Percentiles rank a stretch among this genome's conserved stretches.
phyloP scores from a whole-genome alignment of 2,797 vertebrate species.

The Chelon labrosus region DNA sequence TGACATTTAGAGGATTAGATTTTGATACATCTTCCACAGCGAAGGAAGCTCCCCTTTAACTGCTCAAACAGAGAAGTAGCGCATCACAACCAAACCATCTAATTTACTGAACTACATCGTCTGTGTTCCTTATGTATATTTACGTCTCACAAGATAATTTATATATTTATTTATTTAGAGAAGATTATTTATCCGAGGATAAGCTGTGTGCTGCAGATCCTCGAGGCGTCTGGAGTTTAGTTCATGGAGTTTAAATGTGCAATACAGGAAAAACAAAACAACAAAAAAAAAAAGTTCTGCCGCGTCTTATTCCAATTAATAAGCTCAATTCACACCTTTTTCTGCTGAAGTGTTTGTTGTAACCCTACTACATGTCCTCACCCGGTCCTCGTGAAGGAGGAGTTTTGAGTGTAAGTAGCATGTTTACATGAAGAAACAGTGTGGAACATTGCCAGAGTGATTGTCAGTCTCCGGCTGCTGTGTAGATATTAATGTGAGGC shows the following conservation, averaged over 20 bases:
- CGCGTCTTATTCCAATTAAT: no score
- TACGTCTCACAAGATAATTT: conserved; percentile 51
- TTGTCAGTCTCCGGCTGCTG: conserved; percentile 47
- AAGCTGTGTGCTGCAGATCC: conserved; percentile 45
- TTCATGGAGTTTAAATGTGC: conserved; percentile 63
- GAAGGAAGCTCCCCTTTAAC: conserved; percentile 42
- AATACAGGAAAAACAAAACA: conserved; percentile 51
- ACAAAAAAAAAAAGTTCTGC: no score
- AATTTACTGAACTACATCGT: conserved; percentile 15
- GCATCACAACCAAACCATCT: conserved; percentile 31
- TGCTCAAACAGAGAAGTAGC: conserved; percentile 11
- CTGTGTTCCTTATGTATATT: conserved; percentile 38
- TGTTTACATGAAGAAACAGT: conserved; percentile 77
- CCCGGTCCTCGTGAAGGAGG: conserved; percentile 41
- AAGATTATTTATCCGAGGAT: conserved; percentile 56
- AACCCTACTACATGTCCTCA: conserved; percentile 41
- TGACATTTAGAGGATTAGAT: conserved; percentile 50
- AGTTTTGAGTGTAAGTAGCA: conserved; percentile 71
- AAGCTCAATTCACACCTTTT: conserved; percentile 23
- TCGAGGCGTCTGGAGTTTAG: conserved; percentile 40
- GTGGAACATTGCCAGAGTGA: conserved; percentile 55
- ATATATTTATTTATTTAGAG: conserved; percentile 69
- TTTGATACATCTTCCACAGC: conserved; percentile 70
- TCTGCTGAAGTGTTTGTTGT: conserved; percentile 64
- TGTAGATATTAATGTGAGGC: neutral